Conservation (phyloP, 2,113 vertebrate genomes). For the Otis tarda region DNA sequence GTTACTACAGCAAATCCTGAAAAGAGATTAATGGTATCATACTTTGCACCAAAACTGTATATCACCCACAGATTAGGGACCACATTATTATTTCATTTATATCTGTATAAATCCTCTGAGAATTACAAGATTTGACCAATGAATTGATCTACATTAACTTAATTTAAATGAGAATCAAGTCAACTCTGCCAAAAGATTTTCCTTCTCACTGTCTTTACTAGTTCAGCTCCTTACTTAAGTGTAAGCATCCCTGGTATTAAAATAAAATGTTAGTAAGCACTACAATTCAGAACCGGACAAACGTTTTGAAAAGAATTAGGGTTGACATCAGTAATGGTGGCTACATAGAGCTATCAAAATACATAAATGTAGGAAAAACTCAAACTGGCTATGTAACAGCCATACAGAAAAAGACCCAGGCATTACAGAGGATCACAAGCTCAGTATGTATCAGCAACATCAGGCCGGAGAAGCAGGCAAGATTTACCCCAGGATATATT, state of each 20-base stretch:
- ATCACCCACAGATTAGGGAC: not conserved
- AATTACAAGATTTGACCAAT: not conserved
- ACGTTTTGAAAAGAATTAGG: not conserved
- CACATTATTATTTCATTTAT: not conserved
- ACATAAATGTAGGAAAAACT: fast-evolving
- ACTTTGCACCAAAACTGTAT: not conserved
- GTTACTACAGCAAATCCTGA: constrained; percentile 6
- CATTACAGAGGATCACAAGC: not conserved
- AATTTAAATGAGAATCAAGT: not conserved
- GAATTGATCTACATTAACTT: not conserved
- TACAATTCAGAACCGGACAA: not conserved
- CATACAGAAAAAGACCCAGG: not conserved
- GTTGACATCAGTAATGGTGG: not conserved
- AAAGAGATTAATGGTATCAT: not conserved
- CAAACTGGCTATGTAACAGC: not conserved
- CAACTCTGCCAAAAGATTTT: not conserved
- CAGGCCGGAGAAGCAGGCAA: not conserved
- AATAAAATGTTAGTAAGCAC: not conserved
- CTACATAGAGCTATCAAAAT: not conserved
- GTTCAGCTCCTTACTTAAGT: not conserved
- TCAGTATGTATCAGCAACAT: not conserved
- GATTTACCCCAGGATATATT: not conserved
- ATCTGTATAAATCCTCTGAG: not conserved
- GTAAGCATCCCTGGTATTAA: not conserved
- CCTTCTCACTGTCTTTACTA: not conserved